Evolutionary conservation across 2,797 vertebrate genomes (phyloP).

Genomic region (Otolemur crassicaudatus): DNA sequence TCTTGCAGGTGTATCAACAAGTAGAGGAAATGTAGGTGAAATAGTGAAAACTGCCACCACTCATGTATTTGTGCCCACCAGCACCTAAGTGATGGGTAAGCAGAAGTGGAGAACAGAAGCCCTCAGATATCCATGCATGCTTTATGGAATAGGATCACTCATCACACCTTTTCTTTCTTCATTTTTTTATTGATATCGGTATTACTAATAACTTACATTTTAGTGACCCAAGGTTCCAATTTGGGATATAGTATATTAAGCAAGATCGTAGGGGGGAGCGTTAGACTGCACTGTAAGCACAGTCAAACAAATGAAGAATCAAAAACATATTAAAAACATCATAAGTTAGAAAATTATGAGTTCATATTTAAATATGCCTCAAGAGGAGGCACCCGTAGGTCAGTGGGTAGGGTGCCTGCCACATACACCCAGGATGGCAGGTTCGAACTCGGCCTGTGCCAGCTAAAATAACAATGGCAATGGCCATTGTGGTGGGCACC

Average conservation of each 20-base stretch:
- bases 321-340: neutral
- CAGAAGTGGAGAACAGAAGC: neutral
- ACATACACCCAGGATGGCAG: no score
- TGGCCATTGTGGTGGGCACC: no score
- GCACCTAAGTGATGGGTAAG: neutral
- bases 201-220: neutral
- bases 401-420: no score
- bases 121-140: neutral
- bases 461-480: no score
- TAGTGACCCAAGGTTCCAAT: neutral
- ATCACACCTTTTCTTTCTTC: neutral
- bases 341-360: slow-evolving; percentile 23
- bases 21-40: neutral
- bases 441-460: no score
- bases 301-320: neutral
- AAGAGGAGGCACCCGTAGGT: no score
- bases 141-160: neutral
- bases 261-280: neutral
- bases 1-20: neutral
- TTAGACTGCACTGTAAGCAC: neutral
- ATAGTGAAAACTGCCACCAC: neutral
- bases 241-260: neutral
- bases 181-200: neutral
- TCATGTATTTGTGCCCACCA: neutral
- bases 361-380: neutral